Percentiles rank a stretch among this genome's conserved stretches.
phyloP scores from a whole-genome alignment of 2,888 invertebrate genomes.

The Cinara cedri region DNA sequence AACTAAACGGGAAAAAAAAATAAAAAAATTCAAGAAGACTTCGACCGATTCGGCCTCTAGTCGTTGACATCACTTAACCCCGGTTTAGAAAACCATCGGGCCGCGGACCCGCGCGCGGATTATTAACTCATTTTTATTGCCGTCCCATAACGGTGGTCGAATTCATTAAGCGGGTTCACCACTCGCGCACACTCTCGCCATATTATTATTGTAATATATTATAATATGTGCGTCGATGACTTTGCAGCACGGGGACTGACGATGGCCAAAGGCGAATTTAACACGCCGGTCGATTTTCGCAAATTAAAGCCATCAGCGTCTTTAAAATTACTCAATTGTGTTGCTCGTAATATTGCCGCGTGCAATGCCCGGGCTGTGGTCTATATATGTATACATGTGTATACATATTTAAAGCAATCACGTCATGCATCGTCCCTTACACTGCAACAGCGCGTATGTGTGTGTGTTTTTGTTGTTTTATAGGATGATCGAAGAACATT shows the following conservation, averaged over 20 bases:
- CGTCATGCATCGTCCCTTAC: too few relatives aligned
- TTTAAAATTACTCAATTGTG: not conserved
- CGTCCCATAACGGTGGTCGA: conserved; percentile 54
- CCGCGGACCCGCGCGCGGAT: conserved; percentile 52
- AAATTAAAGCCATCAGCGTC: not conserved
- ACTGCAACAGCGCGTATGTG: too few relatives aligned
- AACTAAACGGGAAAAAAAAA: not conserved
- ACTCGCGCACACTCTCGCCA: not conserved
- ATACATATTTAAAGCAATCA: too few relatives aligned
- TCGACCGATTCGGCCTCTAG: conserved; percentile 58
- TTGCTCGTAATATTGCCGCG: too few relatives aligned
- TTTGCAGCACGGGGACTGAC: too few relatives aligned
- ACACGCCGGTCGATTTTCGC: conserved; percentile 34
- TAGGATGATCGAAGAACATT: too few relatives aligned
- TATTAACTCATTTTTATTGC: conserved; percentile 56
- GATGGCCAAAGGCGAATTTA: conserved; percentile 6
- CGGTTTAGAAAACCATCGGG: conserved; percentile 55
- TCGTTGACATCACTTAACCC: conserved; percentile 59
- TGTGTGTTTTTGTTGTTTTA: too few relatives aligned
- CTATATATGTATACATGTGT: too few relatives aligned
- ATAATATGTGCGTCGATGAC: not conserved
- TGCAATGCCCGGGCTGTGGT: too few relatives aligned
- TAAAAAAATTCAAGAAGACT: conserved; percentile 9
- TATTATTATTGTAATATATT: not conserved
- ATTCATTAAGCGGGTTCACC: conserved; percentile 55